Evolutionary conservation across 2,797 vertebrate genomes (phyloP), one percentile per base, ranked within the genome.

Genomic region (Sciurus carolinensis): DNA sequence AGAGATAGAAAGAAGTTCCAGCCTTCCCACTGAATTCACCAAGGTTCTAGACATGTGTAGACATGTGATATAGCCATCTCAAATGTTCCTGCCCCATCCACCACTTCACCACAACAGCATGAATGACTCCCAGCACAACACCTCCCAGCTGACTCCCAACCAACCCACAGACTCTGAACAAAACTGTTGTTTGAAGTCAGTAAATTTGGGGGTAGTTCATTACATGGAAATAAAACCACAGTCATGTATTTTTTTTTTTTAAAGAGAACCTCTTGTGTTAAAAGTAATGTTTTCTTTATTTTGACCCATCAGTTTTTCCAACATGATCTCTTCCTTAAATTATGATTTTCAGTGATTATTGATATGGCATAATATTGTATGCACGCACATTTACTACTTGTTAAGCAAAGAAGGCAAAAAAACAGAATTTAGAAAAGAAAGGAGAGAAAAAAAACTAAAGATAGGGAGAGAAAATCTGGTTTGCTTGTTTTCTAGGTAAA

Each of bases 401-500:
- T 83, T n/a, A 36, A 79, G 44, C 33, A 75, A 69, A 26, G 42
- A 64, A 82, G 52, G 8, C 7, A 75, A 75, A 73, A 67, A 95
- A 54, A 0, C 22, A 92, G 39, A 85, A 83, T 59, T 83, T 77
- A 30, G 39, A 33, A 39, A 39, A 75, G 11, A 72, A 87, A 77
- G 39, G n/a, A 5, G 28, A 59, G 7, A 30, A 10, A 28, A 47
- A 66, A 57, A 67, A 33, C 28, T 30, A 69, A 79, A 91, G 52
- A 12, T 3, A n/a, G 18, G 36, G 71, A 91, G 36, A 81, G n/a
- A 33, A 33, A 80, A 28, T 67, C 71, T 91, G 76, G 20, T 71
- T 90, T 59, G 57, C 47, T 80, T n/a, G 33, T 64, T 90, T 93
- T 87, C 18, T 20, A 42, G 5, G 12, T 80, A 95, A 95, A 84